Conservation (phyloP, 1,140 invertebrate genomes). For the Platyscapa corneri region DNA sequence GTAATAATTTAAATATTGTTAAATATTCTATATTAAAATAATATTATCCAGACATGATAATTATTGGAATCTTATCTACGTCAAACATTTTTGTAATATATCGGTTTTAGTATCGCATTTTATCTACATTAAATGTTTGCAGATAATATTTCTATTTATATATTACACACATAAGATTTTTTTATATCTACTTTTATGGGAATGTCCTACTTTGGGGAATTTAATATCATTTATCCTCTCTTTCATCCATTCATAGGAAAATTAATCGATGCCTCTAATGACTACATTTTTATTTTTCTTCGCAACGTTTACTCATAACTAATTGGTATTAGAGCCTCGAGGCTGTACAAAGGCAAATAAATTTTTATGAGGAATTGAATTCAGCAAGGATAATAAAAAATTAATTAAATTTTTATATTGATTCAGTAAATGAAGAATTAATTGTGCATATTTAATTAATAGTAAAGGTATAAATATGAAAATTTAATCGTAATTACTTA, state of each 20-base stretch:
- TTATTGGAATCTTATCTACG: no score
- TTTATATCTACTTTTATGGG: constrained; percentile 27
- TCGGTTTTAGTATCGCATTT: no score
- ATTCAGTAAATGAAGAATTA: background rate
- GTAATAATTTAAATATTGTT: no score
- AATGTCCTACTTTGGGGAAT: constrained; percentile 32
- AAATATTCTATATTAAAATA: no score
- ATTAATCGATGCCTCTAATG: background rate
- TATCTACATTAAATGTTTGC: no score
- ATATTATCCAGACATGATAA: no score
- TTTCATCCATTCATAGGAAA: background rate
- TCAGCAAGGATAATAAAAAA: background rate
- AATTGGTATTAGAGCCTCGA: background rate
- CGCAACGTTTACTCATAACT: background rate
- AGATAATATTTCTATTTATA: no score
- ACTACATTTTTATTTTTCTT: background rate
- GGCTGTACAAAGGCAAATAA: no score
- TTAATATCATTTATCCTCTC: background rate
- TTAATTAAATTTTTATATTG: background rate
- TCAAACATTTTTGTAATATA: no score
- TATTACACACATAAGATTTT: no score
- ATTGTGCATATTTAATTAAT: background rate
- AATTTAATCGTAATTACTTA: background rate
- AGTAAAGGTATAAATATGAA: background rate
- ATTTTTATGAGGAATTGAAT: background rate